Evolutionary conservation across 2,797 vertebrate species (phyloP).

Genomic region (Anguilla megastoma): DNA sequence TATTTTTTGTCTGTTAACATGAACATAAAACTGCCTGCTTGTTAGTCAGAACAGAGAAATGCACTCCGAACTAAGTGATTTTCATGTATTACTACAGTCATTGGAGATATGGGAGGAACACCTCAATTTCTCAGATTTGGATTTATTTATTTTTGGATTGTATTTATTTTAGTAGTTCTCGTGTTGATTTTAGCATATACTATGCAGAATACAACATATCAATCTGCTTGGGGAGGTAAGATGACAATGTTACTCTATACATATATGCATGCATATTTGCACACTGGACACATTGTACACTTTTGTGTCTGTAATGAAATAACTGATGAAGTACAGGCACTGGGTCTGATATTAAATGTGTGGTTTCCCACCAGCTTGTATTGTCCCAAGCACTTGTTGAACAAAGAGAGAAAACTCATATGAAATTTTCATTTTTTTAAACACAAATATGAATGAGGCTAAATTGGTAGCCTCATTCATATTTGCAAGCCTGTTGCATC

Average conservation of each 20-base stretch:
- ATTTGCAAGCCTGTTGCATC: background rate
- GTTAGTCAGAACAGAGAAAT: background rate
- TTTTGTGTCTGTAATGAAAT: background rate
- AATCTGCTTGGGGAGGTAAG: background rate
- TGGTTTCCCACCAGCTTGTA: background rate
- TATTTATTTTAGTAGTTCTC: background rate
- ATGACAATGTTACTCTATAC: background rate
- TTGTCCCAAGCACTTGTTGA: background rate
- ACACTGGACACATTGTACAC: too few relatives aligned
- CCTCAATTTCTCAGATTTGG: background rate
- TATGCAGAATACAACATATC: background rate
- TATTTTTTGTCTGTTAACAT: background rate
- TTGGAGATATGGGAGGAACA: background rate
- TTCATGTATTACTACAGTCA: background rate
- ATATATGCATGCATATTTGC: background rate
- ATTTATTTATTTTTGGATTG: background rate
- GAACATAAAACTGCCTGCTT: background rate
- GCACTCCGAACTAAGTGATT: background rate
- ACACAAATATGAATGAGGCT: background rate
- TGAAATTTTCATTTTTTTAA: background rate
- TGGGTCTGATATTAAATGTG: background rate
- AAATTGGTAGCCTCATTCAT: background rate
- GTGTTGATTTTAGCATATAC: background rate
- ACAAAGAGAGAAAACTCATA: background rate
- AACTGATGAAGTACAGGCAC: background rate